Percentiles rank a stretch among this genome's conserved stretches.
These are phyloP conservation scores for Oncorhynchus clarkii DNA, from an alignment of 2,113 vertebrate genomes.

Conservation along the genomic window DNA sequence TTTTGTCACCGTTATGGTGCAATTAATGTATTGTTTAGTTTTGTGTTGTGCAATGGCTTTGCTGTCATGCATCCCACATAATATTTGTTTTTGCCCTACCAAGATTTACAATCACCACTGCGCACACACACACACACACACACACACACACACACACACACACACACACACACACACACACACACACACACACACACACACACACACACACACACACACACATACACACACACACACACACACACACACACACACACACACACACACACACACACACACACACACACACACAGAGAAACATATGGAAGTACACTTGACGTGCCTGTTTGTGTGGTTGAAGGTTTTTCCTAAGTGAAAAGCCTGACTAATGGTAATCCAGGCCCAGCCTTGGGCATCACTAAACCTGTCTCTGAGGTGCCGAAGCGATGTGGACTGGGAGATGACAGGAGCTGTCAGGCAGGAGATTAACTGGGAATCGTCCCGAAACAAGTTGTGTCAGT, in stretches of 20 bases:
- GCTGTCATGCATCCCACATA: too few relatives aligned
- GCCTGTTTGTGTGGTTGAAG: background rate
- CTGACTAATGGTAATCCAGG: slow-evolving; percentile 4
- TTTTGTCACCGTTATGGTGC: too few relatives aligned
- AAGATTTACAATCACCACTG: too few relatives aligned
- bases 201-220: too few relatives aligned
- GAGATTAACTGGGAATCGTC: slow-evolving; percentile 48
- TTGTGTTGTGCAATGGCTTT: too few relatives aligned
- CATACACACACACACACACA: too few relatives aligned
- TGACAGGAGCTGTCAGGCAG: slow-evolving; percentile 58
- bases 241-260: too few relatives aligned
- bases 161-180: background rate
- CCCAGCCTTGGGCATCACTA: slow-evolving; percentile 20
- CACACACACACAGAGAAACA: background rate
- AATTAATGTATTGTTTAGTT: too few relatives aligned
- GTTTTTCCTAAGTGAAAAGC: slow-evolving; percentile 11
- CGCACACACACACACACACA: background rate
- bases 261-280: background rate
- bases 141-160: background rate
- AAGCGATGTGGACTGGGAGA: slow-evolving; percentile 34
- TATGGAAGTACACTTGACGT: background rate
- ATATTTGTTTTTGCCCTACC: too few relatives aligned
- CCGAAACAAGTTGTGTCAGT: slow-evolving; percentile 34
- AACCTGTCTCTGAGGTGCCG: slow-evolving; percentile 16
- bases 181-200: too few relatives aligned